Evolutionary conservation across 2,113 vertebrate species (phyloP).

Genomic region (Pao palembangensis): DNA sequence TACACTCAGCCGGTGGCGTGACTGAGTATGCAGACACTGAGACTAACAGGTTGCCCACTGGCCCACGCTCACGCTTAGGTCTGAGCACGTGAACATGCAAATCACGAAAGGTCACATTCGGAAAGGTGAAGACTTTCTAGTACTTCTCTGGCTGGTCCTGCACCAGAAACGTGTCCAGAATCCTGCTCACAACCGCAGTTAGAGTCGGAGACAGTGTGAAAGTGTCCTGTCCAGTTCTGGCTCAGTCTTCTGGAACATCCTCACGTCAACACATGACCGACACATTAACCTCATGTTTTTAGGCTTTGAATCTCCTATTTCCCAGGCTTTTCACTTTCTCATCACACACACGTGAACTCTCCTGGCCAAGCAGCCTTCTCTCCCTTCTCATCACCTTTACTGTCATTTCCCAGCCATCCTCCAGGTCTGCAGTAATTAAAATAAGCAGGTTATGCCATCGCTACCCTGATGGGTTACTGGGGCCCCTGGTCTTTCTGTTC

Average conservation of each 20-base stretch:
- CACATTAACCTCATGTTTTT: too few species aligned
- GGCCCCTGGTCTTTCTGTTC: conserved; percentile 61
- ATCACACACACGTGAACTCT: background rate
- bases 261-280: too few species aligned
- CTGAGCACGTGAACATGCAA: conserved; percentile 20
- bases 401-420: conserved; percentile 51
- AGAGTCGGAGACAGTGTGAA: background rate
- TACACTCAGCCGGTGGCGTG: conserved; percentile 33
- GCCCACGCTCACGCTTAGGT: conserved; percentile 18
- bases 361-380: conserved; percentile 45
- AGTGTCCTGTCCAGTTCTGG: background rate
- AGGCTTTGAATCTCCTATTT: too few species aligned
- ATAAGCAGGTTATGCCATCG: conserved; percentile 50
- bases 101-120: conserved; percentile 1
- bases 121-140: background rate
- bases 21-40: conserved; percentile 22
- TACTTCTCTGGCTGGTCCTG: background rate
- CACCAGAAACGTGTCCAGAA: too few species aligned
- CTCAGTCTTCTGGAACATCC: too few species aligned
- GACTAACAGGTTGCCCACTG: background rate
- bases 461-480: conserved; percentile 40
- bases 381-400: conserved; percentile 35
- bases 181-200: too few species aligned
- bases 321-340: background rate
- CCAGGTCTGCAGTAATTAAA: conserved; percentile 41